phyloP scores from a whole-genome alignment of 2,113 vertebrate species.

The Syngnathus typhle region DNA sequence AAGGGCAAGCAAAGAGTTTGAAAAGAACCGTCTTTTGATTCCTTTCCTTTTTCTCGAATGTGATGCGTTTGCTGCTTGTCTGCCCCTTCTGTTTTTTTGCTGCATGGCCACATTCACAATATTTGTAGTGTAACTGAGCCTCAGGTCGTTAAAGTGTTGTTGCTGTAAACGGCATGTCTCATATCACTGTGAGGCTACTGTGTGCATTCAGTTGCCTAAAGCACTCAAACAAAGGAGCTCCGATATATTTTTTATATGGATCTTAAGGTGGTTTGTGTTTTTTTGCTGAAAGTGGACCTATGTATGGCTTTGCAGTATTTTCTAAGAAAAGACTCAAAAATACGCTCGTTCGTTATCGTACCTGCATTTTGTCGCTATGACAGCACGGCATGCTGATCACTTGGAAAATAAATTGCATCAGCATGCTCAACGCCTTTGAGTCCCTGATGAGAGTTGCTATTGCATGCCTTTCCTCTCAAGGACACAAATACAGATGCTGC shows the following conservation, averaged over 20 bases:
- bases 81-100: slow-evolving; percentile 20
- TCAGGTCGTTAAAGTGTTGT: slow-evolving; percentile 10
- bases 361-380: slow-evolving; percentile 9
- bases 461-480: slow-evolving; percentile 40
- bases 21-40: neutral
- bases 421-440: slow-evolving; percentile 40
- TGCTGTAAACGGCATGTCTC: slow-evolving; percentile 25
- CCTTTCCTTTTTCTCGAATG: slow-evolving; percentile 42
- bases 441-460: slow-evolving; percentile 53
- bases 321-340: neutral
- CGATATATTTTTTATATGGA: neutral
- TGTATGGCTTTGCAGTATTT: neutral
- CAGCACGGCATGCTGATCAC: slow-evolving; percentile 27
- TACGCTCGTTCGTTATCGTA: slow-evolving; percentile 6
- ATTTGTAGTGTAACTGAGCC: slow-evolving; percentile 14
- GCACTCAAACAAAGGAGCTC: neutral
- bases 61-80: slow-evolving; percentile 8
- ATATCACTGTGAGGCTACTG: neutral
- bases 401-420: neutral
- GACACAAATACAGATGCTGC: slow-evolving; percentile 18
- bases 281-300: neutral
- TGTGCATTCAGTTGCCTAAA: neutral
- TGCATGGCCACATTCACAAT: slow-evolving; percentile 39
- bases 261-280: neutral
- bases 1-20: neutral